Evolutionary conservation across 2,113 vertebrate genomes (phyloP).

Genomic region (Silurus asotus): DNA sequence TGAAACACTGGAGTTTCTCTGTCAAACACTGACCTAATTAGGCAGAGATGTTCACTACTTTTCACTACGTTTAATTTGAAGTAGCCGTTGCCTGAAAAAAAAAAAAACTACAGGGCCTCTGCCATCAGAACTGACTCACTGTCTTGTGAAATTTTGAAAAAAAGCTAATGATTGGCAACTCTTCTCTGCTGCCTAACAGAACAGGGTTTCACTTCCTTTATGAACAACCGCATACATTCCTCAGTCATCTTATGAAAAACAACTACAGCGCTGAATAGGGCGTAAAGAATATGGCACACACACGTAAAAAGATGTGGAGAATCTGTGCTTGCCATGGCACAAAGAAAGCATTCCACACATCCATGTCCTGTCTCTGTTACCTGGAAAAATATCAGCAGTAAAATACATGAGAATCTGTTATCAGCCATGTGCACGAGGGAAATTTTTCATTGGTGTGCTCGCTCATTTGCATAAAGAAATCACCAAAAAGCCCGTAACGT

Average conservation of each 20-base stretch:
- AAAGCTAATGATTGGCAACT: conserved; percentile 11
- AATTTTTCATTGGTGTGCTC: background rate
- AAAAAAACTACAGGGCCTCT: conserved; percentile 2
- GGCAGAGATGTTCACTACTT: conserved; percentile 11
- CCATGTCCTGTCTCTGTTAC: background rate
- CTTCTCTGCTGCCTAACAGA: conserved; percentile 39
- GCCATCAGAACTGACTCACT: conserved; percentile 21
- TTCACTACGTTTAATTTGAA: conserved; percentile 35
- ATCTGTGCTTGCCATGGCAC: background rate
- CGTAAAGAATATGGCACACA: conserved; percentile 17
- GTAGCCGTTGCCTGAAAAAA: background rate
- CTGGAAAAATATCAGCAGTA: background rate
- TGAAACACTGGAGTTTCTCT: conserved; percentile 54
- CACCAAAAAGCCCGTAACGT: background rate
- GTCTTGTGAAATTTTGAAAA: conserved; percentile 30
- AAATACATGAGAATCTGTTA: background rate
- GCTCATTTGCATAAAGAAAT: conserved; percentile 19
- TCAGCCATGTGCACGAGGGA: background rate
- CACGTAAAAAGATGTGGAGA: background rate
- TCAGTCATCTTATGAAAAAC: conserved; percentile 46
- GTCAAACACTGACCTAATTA: conserved; percentile 29
- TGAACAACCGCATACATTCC: conserved; percentile 35
- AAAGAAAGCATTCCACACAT: conserved; percentile 29
- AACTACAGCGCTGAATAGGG: conserved; percentile 24
- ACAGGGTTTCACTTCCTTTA: conserved; percentile 71